These are phyloP conservation scores for Dinomys branickii DNA, from an alignment of 2,113 vertebrate genomes.

Conservation along the genomic window DNA sequence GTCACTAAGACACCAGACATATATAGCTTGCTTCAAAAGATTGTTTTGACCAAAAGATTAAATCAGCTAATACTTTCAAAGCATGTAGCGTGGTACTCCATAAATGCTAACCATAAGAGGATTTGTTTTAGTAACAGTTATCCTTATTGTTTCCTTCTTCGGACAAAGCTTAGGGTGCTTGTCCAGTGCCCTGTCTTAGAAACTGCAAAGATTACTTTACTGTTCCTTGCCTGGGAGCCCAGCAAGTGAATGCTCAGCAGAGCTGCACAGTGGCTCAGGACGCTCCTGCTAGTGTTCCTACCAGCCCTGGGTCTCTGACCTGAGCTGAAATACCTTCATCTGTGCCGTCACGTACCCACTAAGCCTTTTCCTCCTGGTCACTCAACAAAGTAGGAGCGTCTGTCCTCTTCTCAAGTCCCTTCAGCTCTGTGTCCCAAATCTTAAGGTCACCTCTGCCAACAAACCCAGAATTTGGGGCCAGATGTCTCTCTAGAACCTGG, in stretches of 20 bases:
- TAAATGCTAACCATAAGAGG: not conserved
- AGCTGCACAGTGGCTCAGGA: too few relatives aligned
- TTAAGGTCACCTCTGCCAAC: not conserved
- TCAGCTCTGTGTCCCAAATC: not conserved
- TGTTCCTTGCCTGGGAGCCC: not conserved
- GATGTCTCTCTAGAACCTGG: constrained; percentile 31
- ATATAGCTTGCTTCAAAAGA: not conserved
- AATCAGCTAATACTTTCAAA: not conserved
- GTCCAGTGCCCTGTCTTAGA: not conserved
- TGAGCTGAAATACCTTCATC: not conserved
- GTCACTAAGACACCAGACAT: not conserved
- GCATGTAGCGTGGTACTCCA: not conserved
- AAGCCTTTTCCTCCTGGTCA: not conserved
- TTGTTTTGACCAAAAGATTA: not conserved
- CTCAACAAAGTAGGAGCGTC: not conserved
- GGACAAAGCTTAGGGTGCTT: not conserved
- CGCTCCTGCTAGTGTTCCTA: not conserved
- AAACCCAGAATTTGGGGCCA: constrained; percentile 31
- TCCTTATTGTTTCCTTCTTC: not conserved
- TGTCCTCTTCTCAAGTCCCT: not conserved
- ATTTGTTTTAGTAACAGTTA: not conserved
- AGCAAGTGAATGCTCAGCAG: not conserved
- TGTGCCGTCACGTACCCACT: not conserved
- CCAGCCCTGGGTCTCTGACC: not conserved
- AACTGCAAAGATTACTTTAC: not conserved